phyloP scores from a whole-genome alignment of 2,888 invertebrate genomes.

The Cephus pygmeus region DNA sequence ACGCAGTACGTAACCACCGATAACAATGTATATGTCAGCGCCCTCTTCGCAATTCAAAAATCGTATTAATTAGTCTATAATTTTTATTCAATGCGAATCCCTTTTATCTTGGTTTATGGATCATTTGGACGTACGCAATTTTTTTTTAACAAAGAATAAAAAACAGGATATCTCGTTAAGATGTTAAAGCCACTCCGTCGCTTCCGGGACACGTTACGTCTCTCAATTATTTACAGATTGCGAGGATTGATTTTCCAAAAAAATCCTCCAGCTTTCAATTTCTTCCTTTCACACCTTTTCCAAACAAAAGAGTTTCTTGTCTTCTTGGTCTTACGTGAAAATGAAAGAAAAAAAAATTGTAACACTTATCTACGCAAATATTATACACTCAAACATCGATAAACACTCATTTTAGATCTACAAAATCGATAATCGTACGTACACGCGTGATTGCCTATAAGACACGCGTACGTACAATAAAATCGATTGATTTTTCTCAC shows the following conservation, averaged over 20 bases:
- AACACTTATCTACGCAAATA: constrained; percentile 44
- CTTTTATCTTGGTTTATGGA: neutral
- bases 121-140: neutral
- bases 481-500: neutral
- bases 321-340: neutral
- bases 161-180: neutral
- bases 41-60: neutral
- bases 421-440: neutral
- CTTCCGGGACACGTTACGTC: neutral
- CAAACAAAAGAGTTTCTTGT: neutral
- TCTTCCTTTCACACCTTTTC: neutral
- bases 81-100: neutral
- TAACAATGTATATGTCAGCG: neutral
- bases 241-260: neutral
- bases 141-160: neutral
- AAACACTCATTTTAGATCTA: constrained; percentile 37
- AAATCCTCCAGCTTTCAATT: neutral
- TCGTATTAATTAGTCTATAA: neutral
- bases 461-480: neutral
- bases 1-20: neutral
- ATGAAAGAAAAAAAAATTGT: constrained; percentile 6
- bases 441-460: neutral
- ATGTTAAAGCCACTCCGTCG: neutral
- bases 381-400: constrained; percentile 53
- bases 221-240: neutral